phyloP scores from a whole-genome alignment of 1,140 invertebrate genomes.

The Stratiolaelaps scimitus region DNA sequence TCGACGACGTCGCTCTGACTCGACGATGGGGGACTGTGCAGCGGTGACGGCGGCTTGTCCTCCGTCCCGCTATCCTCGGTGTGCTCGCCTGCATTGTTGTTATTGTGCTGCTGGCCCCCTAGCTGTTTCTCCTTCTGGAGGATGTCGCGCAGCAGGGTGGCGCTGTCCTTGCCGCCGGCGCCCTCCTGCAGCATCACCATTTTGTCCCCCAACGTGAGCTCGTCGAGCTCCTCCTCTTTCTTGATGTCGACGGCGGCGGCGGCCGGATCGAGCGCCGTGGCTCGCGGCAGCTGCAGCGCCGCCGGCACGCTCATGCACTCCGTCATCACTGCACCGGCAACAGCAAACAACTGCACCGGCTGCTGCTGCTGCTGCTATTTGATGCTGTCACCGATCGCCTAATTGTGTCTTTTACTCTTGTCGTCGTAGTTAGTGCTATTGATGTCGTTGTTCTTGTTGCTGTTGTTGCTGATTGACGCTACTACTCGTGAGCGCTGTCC shows the following conservation, averaged over 20 bases:
- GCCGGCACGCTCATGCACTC: conserved; percentile 17
- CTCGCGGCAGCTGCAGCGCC: conserved; percentile 13
- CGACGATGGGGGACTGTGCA: conserved; percentile 45
- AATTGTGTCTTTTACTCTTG: too few species aligned
- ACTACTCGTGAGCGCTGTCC: too few species aligned
- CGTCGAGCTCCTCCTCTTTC: conserved; percentile 8
- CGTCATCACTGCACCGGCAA: neutral
- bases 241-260: conserved; percentile 5
- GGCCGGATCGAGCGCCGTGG: conserved; percentile 4
- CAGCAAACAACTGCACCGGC: too few species aligned
- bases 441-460: too few species aligned
- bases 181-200: conserved; percentile 24
- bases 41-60: conserved; percentile 29
- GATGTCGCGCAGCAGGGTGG: conserved; percentile 44
- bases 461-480: too few species aligned
- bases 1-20: conserved; percentile 46
- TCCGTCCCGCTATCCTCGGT: conserved; percentile 31
- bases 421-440: too few species aligned
- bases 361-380: too few species aligned
- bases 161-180: conserved; percentile 37
- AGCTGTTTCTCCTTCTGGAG: conserved; percentile 40
- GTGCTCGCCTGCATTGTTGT: conserved; percentile 12
- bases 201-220: conserved; percentile 9
- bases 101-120: neutral
- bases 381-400: too few species aligned